These are phyloP conservation scores for Nematostella vectensis DNA, from an alignment of 92 coral and sea anemone species.

Conservation along the genomic window DNA sequence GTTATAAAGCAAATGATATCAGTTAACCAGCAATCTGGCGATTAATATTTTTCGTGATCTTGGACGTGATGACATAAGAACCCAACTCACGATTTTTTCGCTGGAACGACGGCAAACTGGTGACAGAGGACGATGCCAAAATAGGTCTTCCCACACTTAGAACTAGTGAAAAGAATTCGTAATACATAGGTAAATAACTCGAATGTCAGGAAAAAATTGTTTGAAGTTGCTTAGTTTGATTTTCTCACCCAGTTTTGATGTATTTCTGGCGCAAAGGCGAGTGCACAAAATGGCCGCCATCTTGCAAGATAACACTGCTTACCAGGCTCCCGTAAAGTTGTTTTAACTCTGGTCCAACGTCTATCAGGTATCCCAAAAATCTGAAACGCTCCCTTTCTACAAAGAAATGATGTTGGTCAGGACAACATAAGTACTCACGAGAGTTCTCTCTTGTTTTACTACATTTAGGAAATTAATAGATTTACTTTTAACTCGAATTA, in stretches of 20 bases:
- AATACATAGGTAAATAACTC: not conserved
- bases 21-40: too few species aligned
- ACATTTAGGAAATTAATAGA: too few species aligned
- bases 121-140: conserved; percentile 46
- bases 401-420: too few species aligned
- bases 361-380: too few species aligned
- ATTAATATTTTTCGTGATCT: too few species aligned
- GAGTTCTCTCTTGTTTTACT: too few species aligned
- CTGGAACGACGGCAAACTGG: conserved; percentile 44
- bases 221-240: not conserved
- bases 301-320: conserved; percentile 12
- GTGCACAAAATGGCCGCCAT: conserved; percentile 75
- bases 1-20: not conserved
- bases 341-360: too few species aligned
- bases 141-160: conserved; percentile 29
- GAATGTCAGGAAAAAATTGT: too few species aligned
- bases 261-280: conserved; percentile 48
- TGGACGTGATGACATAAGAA: too few species aligned
- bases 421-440: too few species aligned
- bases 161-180: conserved; percentile 6
- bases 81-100: conserved; percentile 51
- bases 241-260: conserved; percentile 39
- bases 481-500: too few species aligned
- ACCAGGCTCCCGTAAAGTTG: conserved; percentile 19
- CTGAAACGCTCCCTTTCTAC: too few species aligned